phyloP scores from a whole-genome alignment of 2,888 invertebrate genomes.

The Caenorhabditis macrosperma region DNA sequence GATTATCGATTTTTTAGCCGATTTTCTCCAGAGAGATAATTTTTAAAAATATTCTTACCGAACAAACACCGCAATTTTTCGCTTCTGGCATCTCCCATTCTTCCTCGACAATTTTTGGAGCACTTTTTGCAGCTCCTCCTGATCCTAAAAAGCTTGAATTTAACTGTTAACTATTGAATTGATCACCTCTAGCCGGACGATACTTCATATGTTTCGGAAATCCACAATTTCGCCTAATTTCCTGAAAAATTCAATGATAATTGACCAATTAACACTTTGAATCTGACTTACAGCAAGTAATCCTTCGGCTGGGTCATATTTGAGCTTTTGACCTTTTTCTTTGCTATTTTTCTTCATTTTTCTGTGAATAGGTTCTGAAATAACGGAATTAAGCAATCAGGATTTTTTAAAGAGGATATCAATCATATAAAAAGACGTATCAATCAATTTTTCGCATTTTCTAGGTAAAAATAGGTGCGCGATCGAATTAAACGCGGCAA shows the following conservation, averaged over 20 bases:
- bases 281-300: neutral
- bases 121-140: neutral
- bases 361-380: neutral
- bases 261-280: neutral
- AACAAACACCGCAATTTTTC: constrained; percentile 26
- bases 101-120: constrained; percentile 17
- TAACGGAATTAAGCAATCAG: neutral
- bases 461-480: too few species aligned
- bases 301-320: neutral
- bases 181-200: too few species aligned
- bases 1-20: too few species aligned
- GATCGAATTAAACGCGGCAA: too few species aligned
- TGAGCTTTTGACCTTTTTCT: neutral
- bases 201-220: neutral
- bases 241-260: neutral
- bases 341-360: neutral
- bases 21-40: neutral
- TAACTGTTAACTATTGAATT: too few species aligned
- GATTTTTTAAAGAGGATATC: too few species aligned
- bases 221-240: neutral
- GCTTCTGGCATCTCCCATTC: constrained; percentile 42
- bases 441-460: too few species aligned
- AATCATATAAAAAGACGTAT: too few species aligned
- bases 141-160: too few species aligned
- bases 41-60: constrained; percentile 2